Base-by-base conservation (phyloP, 2,797 vertebrate species). In the Sebastes nivosus region DNA sequence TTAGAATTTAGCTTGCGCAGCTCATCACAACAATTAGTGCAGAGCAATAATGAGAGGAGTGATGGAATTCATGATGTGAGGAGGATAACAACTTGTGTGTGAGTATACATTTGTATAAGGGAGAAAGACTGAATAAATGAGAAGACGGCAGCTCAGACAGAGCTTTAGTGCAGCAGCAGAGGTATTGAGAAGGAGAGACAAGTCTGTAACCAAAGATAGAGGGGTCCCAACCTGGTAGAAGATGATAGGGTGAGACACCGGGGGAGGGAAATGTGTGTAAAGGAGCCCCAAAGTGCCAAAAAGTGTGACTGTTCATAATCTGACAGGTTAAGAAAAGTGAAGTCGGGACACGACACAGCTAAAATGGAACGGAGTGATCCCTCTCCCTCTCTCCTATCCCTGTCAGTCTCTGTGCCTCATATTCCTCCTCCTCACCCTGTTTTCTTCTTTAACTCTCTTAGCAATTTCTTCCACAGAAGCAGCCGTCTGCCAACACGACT, bases 11-110 rank as follows among this genome's bases (percentile, higher is more conserved):
- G 88, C 86, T 83, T 75, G 42, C 75, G 77, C 79, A 79, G 86
- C 88, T 83, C 85, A 83, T 88, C 76, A 76, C 67, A 89, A 84
- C 85, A 88, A 91, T 91, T 84, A 90, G 75, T 32, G 76, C 69
- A 3, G 75, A 80, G 80, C 85, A 89, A 73, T 85, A 87, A 91
- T 46, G 70, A 88, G 81, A 65, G 30, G 38, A 80, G 67, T 22
- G 72, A 54, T 75, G 72, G 76, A 65, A 68, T 67, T 60, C 9
- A 22, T n/a, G 61, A 13, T 20, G 42, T 69, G 63, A 12, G 42
- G 66, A 46, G 38, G 57, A 8, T 22, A 55, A 73, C 7, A 75
- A 72, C 61, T 32, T 29, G 38, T 42, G 38, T 29, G 32, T 13
- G 52, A 2, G 11, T 46, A 14, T 20, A 14, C 34, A n/a, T 58